phyloP scores from a whole-genome alignment of 2,888 invertebrate species.

The Drosophila helvetica region DNA sequence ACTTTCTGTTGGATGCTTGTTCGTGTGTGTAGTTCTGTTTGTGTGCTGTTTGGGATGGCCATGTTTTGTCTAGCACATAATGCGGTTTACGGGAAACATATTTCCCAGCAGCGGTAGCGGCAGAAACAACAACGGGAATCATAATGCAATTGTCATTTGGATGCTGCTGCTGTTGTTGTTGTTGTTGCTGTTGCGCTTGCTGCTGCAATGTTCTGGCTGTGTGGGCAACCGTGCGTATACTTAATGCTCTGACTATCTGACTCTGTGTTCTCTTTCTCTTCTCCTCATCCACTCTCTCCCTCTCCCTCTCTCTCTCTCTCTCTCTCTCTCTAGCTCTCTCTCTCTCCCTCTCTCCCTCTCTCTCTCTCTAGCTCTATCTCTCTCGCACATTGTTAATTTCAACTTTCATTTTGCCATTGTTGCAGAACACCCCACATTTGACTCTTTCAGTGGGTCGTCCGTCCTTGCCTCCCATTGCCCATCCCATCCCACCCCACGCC shows the following conservation, averaged over 20 bases:
- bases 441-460: not conserved
- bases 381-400: slow-evolving; percentile 22
- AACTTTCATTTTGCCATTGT: slow-evolving; percentile 27
- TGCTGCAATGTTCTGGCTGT: slow-evolving; percentile 14
- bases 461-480: not conserved
- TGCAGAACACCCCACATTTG: slow-evolving; percentile 13
- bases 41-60: slow-evolving; percentile 4
- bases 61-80: slow-evolving; percentile 28
- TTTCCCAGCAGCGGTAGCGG: slow-evolving; percentile 14
- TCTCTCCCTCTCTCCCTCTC: not conserved
- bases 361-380: not conserved
- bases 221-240: slow-evolving; percentile 45
- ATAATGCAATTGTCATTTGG: slow-evolving; percentile 39
- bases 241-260: slow-evolving; percentile 36
- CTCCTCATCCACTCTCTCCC: not conserved
- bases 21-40: not conserved
- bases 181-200: slow-evolving; percentile 18
- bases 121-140: slow-evolving; percentile 4
- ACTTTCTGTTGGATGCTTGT: not conserved
- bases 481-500: not conserved
- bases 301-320: not conserved
- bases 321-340: not conserved
- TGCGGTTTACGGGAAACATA: slow-evolving; percentile 37
- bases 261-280: not conserved
- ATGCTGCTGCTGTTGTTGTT: slow-evolving; percentile 22